A percentile compares a stretch with the other conserved stretches of the same genome.
Conservation (phyloP, 2,797 vertebrate species). For the Onychomys leucogaster region DNA sequence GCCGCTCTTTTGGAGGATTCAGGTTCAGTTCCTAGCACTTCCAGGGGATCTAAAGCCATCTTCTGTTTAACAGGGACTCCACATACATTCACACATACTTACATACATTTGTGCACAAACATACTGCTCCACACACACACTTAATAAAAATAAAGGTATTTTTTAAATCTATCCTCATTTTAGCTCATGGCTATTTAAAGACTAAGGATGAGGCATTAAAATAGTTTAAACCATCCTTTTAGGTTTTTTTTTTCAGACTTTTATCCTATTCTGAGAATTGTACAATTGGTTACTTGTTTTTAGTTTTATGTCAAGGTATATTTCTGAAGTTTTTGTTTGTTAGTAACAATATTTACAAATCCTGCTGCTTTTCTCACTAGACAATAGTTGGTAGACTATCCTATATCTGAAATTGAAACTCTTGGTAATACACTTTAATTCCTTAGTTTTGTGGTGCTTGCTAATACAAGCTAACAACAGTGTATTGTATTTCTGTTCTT, state of each 20-base stretch:
- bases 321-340: slow-evolving; percentile 38
- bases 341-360: slow-evolving; percentile 21
- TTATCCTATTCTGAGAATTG: background rate
- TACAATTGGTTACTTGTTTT: background rate
- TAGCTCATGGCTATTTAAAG: background rate
- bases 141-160: background rate
- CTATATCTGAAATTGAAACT: background rate
- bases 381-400: background rate
- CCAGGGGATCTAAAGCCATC: background rate
- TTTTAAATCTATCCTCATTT: background rate
- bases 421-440: background rate
- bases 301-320: background rate
- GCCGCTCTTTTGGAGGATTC: background rate
- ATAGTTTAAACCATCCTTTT: background rate
- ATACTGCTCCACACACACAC: background rate
- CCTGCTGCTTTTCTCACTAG: background rate
- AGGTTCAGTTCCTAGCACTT: background rate
- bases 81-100: background rate
- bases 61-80: background rate
- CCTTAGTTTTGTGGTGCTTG: background rate
- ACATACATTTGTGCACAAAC: background rate
- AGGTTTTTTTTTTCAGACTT: background rate
- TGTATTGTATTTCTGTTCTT: background rate
- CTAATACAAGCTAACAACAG: slow-evolving; percentile 24
- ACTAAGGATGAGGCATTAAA: background rate